A percentile compares a stretch with the other conserved stretches of the same genome.
phyloP scores from a whole-genome alignment of 2,113 vertebrate species.

The Chaetodon auriga region DNA sequence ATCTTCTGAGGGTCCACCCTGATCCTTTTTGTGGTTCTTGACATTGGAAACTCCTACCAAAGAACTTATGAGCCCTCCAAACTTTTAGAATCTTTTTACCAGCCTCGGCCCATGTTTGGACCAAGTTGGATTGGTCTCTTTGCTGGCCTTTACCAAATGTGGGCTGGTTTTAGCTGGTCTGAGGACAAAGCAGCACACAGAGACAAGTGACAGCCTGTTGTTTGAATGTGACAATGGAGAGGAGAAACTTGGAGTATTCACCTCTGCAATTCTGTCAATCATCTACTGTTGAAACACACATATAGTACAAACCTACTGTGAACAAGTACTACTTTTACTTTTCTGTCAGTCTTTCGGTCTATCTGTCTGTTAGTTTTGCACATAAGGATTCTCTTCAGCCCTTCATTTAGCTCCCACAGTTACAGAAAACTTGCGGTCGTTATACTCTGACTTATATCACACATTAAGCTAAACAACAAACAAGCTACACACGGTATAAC shows the following conservation, averaged over 20 bases:
- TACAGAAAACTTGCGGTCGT: slow-evolving; percentile 37
- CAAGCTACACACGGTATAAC: slow-evolving; percentile 35
- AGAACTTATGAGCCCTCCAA: not conserved
- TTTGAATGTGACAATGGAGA: slow-evolving; percentile 47
- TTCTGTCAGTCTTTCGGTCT: not conserved
- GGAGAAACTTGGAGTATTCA: slow-evolving; percentile 25
- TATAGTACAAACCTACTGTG: slow-evolving; percentile 38
- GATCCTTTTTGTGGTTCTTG: no score
- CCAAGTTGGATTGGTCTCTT: not conserved
- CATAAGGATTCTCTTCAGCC: slow-evolving; percentile 21
- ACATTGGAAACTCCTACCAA: not conserved
- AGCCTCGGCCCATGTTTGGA: not conserved
- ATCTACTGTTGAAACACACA: slow-evolving; percentile 19
- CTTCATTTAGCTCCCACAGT: slow-evolving; percentile 18
- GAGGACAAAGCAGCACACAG: not conserved
- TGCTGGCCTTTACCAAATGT: not conserved
- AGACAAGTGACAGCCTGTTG: slow-evolving; percentile 19
- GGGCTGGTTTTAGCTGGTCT: not conserved
- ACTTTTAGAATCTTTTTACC: no score
- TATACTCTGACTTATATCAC: slow-evolving; percentile 40
- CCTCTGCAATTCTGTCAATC: slow-evolving; percentile 57
- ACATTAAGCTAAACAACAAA: slow-evolving; percentile 60
- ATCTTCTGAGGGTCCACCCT: not conserved
- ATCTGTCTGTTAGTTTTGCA: slow-evolving; percentile 6
- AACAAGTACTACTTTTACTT: slow-evolving; percentile 16